A percentile compares a stretch with the other conserved stretches of the same genome.
Evolutionary conservation across 2,113 vertebrate genomes (phyloP).

Genomic region (Cranoglanis bouderius): DNA sequence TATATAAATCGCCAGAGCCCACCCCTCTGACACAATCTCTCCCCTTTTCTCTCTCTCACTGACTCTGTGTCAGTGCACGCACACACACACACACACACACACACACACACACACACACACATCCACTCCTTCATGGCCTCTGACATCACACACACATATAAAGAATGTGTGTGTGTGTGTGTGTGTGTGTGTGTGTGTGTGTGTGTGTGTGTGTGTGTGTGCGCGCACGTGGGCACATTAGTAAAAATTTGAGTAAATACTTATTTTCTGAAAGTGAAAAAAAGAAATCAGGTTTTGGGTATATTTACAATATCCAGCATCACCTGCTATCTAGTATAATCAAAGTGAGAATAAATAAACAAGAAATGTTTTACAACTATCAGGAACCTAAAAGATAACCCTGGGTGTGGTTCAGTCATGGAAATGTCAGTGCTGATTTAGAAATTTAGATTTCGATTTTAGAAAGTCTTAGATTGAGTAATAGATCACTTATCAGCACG

Average conservation of each 20-base stretch:
- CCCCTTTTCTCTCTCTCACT: slow-evolving; percentile 1
- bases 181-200: not conserved
- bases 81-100: slow-evolving; percentile 29
- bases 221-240: not conserved
- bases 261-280: slow-evolving; percentile 20
- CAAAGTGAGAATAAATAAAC: too few species aligned
- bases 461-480: too few species aligned
- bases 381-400: too few species aligned
- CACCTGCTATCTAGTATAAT: too few species aligned
- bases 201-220: slow-evolving; percentile 4
- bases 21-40: slow-evolving; percentile 23
- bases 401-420: too few species aligned
- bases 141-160: slow-evolving; percentile 57
- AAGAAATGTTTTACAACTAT: too few species aligned
- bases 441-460: too few species aligned
- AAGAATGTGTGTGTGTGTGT: not conserved
- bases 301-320: slow-evolving; percentile 35
- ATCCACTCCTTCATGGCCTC: slow-evolving; percentile 50
- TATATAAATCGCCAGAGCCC: slow-evolving; percentile 36
- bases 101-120: slow-evolving; percentile 36
- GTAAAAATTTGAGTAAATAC: slow-evolving; percentile 4
- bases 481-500: too few species aligned
- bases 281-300: not conserved
- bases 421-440: too few species aligned
- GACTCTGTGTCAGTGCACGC: not conserved